These are phyloP conservation scores for Ceriagrion tenellum DNA, from an alignment of 2,888 invertebrate species.

Conservation along the genomic window DNA sequence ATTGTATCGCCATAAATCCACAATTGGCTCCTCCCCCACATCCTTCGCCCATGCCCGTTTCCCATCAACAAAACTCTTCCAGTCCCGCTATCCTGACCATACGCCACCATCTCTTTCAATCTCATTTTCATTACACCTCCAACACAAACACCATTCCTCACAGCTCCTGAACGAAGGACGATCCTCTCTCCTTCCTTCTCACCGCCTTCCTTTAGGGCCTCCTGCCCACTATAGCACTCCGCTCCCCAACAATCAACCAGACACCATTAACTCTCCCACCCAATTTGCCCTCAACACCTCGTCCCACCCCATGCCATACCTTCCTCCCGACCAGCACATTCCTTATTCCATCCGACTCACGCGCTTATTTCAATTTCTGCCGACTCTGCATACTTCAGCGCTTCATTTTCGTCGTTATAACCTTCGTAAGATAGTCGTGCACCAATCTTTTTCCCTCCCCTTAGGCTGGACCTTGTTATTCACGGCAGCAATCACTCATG, in stretches of 20 bases:
- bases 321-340: background rate
- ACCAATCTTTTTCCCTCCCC: background rate
- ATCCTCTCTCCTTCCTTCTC: background rate
- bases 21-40: background rate
- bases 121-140: conserved; percentile 16
- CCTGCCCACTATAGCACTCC: background rate
- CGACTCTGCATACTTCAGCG: background rate
- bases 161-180: background rate
- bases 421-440: background rate
- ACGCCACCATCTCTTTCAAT: conserved; percentile 19
- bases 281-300: background rate
- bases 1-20: background rate
- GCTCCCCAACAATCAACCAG: conserved; percentile 17
- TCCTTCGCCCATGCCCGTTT: background rate
- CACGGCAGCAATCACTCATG: background rate
- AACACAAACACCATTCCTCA: background rate
- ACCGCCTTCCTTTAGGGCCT: background rate
- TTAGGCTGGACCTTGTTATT: background rate
- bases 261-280: conserved; percentile 3
- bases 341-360: background rate
- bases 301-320: background rate
- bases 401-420: background rate
- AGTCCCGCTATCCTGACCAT: background rate
- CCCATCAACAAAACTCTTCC: background rate
- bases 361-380: background rate